Conservation (phyloP, 2,113 vertebrate genomes). For the Lepus europaeus region DNA sequence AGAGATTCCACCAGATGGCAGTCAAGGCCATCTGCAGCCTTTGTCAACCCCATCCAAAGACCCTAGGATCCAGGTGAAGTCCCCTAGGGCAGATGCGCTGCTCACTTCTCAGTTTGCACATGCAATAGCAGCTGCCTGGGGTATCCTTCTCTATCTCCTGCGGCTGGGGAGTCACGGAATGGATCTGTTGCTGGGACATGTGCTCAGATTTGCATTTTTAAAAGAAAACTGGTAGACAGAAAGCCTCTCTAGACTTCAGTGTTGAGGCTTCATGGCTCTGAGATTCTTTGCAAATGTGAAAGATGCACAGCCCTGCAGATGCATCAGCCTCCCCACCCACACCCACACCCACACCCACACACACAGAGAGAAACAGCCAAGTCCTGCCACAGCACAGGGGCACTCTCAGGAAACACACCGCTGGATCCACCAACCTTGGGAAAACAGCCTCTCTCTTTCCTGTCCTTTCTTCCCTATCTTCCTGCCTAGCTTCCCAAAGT, state of each 20-base stretch:
- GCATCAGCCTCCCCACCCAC: not conserved
- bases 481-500: not conserved
- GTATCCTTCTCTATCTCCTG: not conserved
- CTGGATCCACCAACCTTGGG: not conserved
- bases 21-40: conserved; percentile 40
- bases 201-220: conserved; percentile 35
- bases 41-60: not conserved
- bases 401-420: not conserved
- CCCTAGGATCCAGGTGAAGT: not conserved
- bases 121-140: not conserved
- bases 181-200: not conserved
- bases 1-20: conserved; percentile 76
- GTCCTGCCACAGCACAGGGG: not conserved
- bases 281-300: not conserved
- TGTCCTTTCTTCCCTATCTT: not conserved
- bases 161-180: not conserved
- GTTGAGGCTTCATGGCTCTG: not conserved
- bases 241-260: not conserved
- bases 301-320: not conserved
- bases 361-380: not conserved
- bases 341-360: not conserved
- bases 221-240: not conserved
- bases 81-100: not conserved
- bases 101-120: not conserved
- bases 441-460: not conserved